Evolutionary conservation across 2,797 vertebrate species (phyloP).

Genomic region (Myotis planiceps): DNA sequence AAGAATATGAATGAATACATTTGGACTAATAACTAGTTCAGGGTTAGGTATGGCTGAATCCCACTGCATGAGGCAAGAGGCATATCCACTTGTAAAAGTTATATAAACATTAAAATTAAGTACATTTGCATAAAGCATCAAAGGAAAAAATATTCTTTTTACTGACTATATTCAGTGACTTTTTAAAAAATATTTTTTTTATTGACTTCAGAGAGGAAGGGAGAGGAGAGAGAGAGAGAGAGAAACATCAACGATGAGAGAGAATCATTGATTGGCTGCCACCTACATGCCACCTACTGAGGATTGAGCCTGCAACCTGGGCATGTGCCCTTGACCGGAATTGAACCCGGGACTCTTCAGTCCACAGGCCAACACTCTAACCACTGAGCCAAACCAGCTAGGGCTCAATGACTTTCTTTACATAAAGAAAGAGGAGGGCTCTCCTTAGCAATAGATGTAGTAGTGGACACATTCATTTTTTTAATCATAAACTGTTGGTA

Average conservation of each 20-base stretch:
- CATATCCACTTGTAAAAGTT: not conserved
- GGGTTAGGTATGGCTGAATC: not conserved
- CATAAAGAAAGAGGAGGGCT: not conserved
- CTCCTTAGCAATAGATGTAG: not conserved
- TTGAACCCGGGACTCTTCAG: not conserved
- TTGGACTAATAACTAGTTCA: not conserved
- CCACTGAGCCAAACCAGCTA: not conserved
- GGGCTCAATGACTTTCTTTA: not conserved
- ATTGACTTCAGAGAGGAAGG: no score
- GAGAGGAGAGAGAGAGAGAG: no score
- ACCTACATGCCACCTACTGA: not conserved
- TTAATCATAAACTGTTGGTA: not conserved
- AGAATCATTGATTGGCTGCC: no score
- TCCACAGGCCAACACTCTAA: not conserved
- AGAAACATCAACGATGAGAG: no score
- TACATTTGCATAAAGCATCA: conserved; percentile 9
- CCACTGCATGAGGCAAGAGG: not conserved
- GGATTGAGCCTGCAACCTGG: not conserved
- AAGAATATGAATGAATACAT: conserved; percentile 33
- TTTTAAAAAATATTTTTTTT: not conserved
- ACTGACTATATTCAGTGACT: not conserved
- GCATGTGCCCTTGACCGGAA: not conserved
- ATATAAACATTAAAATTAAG: conserved; percentile 23
- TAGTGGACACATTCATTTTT: not conserved
- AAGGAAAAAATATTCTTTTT: not conserved